Evolutionary conservation across 2,113 vertebrate species (phyloP).

Genomic region (Burhinus oedicnemus): DNA sequence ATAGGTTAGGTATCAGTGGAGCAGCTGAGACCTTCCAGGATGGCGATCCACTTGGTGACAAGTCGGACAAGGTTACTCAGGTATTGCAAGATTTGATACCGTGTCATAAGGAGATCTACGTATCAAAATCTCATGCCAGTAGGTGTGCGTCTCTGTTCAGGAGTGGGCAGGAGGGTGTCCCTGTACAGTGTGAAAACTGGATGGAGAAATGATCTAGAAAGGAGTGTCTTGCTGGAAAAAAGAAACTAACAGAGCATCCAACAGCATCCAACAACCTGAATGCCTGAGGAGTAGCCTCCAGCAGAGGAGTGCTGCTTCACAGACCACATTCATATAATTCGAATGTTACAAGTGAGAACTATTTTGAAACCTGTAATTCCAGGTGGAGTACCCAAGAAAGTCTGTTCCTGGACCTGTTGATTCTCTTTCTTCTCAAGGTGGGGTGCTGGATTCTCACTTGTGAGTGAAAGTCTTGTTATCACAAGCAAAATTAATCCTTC

Average conservation of each 20-base stretch:
- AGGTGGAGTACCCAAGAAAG: neutral
- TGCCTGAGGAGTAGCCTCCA: neutral
- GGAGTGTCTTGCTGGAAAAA: neutral
- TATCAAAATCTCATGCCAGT: neutral
- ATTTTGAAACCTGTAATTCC: neutral
- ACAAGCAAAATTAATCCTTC: neutral
- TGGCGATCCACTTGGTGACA: neutral
- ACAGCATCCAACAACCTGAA: neutral
- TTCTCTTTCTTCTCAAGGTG: neutral
- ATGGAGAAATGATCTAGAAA: neutral
- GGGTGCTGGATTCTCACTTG: neutral
- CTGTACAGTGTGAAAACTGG: neutral
- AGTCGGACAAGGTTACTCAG: neutral
- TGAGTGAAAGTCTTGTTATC: neutral
- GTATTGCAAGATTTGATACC: neutral
- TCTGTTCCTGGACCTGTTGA: neutral
- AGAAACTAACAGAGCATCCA: neutral
- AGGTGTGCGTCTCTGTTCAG: neutral
- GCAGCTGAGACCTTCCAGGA: neutral
- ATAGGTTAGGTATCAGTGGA: accelerated
- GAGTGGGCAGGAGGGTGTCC: neutral
- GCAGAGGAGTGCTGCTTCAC: neutral
- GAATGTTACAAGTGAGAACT: neutral
- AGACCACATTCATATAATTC: neutral
- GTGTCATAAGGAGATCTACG: neutral